Conservation (phyloP, 2,888 invertebrate genomes). For the Oscheius sp. region DNA sequence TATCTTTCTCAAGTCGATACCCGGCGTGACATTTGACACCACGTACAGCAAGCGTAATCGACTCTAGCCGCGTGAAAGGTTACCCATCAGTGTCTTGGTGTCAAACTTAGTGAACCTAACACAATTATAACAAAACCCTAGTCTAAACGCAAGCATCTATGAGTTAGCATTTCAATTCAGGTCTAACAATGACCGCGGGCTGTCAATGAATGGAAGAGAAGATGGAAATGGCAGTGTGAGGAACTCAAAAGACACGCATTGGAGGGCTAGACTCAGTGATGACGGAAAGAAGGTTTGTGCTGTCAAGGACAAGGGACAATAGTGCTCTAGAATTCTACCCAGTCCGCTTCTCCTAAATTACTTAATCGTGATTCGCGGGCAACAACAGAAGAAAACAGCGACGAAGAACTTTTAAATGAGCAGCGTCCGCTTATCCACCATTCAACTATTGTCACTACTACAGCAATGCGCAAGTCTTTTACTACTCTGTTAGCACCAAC, state of each 20-base stretch:
- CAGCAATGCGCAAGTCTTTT: constrained; percentile 10
- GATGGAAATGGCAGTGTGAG: constrained; percentile 25
- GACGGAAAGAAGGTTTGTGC: constrained; percentile 16
- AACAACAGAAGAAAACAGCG: constrained; percentile 48
- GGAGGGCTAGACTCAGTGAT: constrained; percentile 15
- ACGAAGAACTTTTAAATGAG: constrained; percentile 40
- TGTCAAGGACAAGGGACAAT: too few species aligned
- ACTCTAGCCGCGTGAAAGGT: constrained; percentile 7
- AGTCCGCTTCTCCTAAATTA: constrained; percentile 10
- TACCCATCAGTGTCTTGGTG: constrained; percentile 8
- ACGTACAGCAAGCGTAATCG: constrained; percentile 24
- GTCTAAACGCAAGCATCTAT: neutral
- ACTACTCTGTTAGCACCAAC: constrained; percentile 18
- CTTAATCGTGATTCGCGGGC: constrained; percentile 33
- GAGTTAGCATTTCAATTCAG: constrained; percentile 19
- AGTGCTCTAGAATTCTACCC: constrained; percentile 4
- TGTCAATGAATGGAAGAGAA: constrained; percentile 25
- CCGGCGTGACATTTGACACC: constrained; percentile 28
- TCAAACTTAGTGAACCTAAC: neutral
- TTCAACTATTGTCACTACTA: constrained; percentile 17
- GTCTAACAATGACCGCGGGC: constrained; percentile 30
- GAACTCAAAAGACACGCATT: constrained; percentile 15
- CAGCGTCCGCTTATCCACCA: constrained; percentile 32
- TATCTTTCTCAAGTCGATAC: constrained; percentile 15
- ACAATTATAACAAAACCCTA: neutral